Evolutionary conservation across 2,113 vertebrate species (phyloP).

Genomic region (Paracanthobrama guichenoti): DNA sequence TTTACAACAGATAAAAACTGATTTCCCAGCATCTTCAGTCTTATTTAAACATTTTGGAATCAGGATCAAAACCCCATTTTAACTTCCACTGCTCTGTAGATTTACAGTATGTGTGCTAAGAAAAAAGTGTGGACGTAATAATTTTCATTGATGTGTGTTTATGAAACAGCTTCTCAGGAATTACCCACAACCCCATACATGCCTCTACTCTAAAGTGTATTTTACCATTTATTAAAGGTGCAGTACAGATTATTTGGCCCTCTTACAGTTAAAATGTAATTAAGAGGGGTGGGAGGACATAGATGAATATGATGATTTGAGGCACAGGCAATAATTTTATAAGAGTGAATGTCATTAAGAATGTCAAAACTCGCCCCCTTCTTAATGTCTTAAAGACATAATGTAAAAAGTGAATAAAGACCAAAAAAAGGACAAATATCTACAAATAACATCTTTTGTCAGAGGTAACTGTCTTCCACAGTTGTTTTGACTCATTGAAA

Average conservation of each 20-base stretch:
- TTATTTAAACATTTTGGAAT: background rate
- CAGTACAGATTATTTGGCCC: background rate
- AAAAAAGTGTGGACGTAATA: background rate
- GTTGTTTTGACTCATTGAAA: background rate
- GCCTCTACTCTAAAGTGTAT: background rate
- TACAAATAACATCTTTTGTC: background rate
- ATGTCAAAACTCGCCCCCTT: background rate
- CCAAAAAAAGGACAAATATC: background rate
- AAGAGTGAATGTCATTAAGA: background rate
- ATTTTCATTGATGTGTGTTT: constrained; percentile 17
- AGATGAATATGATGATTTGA: background rate
- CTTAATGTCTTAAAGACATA: background rate
- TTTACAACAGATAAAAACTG: background rate
- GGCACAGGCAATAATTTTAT: background rate
- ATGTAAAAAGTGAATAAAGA: background rate
- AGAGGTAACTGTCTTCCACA: background rate
- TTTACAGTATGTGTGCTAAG: background rate
- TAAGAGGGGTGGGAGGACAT: too few relatives aligned
- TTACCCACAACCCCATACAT: background rate
- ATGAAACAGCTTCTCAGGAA: constrained; percentile 47
- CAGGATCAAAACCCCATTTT: background rate
- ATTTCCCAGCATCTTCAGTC: background rate
- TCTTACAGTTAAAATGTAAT: background rate
- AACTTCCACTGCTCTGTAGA: background rate
- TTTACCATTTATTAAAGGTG: background rate